Percentiles rank a stretch among this genome's conserved stretches.
Evolutionary conservation across 2,113 vertebrate species (phyloP).

Genomic region (Bucco capensis): DNA sequence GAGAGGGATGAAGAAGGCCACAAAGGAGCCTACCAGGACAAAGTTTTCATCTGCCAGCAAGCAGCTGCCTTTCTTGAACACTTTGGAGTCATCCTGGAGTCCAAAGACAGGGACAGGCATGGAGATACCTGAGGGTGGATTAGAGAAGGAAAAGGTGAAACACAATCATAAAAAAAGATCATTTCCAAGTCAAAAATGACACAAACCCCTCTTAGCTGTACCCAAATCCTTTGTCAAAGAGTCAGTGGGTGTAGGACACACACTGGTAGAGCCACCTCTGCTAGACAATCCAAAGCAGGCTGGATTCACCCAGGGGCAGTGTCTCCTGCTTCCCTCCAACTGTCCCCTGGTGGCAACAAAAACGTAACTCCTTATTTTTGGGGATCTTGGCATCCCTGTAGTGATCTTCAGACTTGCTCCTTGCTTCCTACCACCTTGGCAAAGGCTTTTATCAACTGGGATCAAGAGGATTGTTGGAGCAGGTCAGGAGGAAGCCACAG

Average conservation of each 20-base stretch:
- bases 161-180: not conserved
- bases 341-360: not conserved
- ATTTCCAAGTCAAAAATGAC: not conserved
- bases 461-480: no score
- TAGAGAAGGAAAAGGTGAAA: conserved; percentile 15
- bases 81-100: conserved; percentile 87
- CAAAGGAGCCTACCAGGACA: conserved; percentile 91
- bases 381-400: not conserved
- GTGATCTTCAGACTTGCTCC: not conserved
- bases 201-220: not conserved
- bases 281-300: not conserved
- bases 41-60: conserved; percentile 87
- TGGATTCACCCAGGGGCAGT: not conserved
- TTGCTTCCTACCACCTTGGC: not conserved
- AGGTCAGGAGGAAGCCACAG: no score
- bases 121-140: conserved; percentile 80
- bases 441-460: not conserved
- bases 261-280: not conserved
- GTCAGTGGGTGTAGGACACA: not conserved
- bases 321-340: not conserved
- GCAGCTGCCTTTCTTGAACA: conserved; percentile 88
- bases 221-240: not conserved
- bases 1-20: conserved; percentile 93
- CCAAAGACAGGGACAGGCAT: conserved; percentile 93
- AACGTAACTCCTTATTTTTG: not conserved